Evolutionary conservation across 2,888 invertebrate genomes (phyloP), one percentile per base, ranked within the genome.

Genomic region (Elmis aenea): DNA sequence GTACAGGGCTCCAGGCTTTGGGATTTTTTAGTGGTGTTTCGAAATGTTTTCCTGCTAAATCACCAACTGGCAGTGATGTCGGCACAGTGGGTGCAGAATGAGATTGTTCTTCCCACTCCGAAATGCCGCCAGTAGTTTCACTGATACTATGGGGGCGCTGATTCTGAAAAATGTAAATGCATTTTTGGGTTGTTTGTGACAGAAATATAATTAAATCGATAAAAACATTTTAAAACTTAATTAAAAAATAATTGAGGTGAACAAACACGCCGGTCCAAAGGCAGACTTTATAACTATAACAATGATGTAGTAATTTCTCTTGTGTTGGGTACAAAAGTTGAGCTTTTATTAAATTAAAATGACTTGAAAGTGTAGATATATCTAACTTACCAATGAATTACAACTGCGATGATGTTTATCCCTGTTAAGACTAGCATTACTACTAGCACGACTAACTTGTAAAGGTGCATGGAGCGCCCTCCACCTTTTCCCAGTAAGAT

Each of bases 401-500:
- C 84, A 78, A 60, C 86, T 85, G 50, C 84, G 79, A 55, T 62
- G 62, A 38, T 62, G 58, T 42, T 60, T 65, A 51, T 66, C 67
- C 20, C 63, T 55, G 45, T 56, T 61, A 21, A 68, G 72, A 62
- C 86, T 87, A 30, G 85, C 81, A 47, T 79, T 82, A 62, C 87
- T 87, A 48, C 86, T 86, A 27, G 88, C 84, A 47, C 89, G 75
- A 63, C 88, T 88, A 25, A 88, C 72, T 68, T 89, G 88, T 68
- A 87, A 76, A 26, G 86, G 83, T 13, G 85, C 85, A 58, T 85
- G 84, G 11, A 90, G 72, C 48, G 79, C 73, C 45, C 82, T 78
- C 93, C 93, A 93, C 50, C 87, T 80, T 64, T 90, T 89, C 1
- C 93, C 93, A 10, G 89, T 88, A 45, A 85, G 73, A 68, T 88